Base-by-base conservation (phyloP, 1,140 invertebrate genomes). In the Araneus ventricosus region DNA sequence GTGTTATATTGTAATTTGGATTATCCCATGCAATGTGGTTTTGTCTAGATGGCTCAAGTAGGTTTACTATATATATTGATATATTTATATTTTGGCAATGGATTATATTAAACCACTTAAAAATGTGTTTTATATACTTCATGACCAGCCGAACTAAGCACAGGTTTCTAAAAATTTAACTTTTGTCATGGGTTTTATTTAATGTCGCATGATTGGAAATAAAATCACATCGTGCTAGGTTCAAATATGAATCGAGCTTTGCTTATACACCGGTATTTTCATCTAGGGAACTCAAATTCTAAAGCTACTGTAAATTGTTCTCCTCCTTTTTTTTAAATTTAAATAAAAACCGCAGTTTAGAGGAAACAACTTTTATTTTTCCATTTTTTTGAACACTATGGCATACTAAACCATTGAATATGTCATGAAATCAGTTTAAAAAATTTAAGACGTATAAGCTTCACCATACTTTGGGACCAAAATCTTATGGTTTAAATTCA, bases 81-180 rank as follows among this genome's bases (percentile, higher is more conserved):
- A 82, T 82, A 82, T 82, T 82, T 45, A 45, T 82, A 82, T 82
- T 82, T 82, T 82, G 41, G 22, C 80, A 45, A 82, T 41, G 27
- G 24, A 82, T 82, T 82, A 82, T 82, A 82, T 45, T 45, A 24
- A 82, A 45, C 17, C 22, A 82, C 22, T 7, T 45, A 41, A 41
- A 82, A 82, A 82, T 34, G 39, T 82, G 45, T 82, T 82, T 82
- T 82, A 39, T 82, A 82, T 82, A 52, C 37, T 45, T 52, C 80
- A 30, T 45, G 41, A 45, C 24, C 14, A 27, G 17, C n/a, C 14
- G 37, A 80, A 80, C 27, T n/a, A n/a, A 82, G 45, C 34, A 75
- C 34, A 34, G 17, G 20, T 75, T 34, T 37, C 20, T 14, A n/a
- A 20, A 45, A 41, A 45, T 22, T 52, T 22, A n/a, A 24, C n/a